Conservation (phyloP, 2,113 vertebrate genomes). For the Megalops atlanticus region DNA sequence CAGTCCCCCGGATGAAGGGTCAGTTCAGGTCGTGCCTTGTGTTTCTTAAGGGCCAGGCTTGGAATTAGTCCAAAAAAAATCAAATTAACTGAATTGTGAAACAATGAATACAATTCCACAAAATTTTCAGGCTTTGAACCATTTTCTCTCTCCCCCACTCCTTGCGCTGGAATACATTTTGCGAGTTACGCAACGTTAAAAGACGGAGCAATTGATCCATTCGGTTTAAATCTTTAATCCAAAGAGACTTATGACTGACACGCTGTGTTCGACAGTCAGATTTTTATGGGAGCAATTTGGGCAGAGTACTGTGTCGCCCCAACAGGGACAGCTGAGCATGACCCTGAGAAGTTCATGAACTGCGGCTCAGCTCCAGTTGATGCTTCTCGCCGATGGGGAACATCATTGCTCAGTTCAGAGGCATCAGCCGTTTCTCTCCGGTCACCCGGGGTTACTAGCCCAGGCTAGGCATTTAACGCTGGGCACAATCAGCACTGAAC, state of each 20-base stretch:
- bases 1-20: not conserved
- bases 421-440: not conserved
- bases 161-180: not conserved
- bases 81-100: not conserved
- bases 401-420: not conserved
- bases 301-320: not conserved
- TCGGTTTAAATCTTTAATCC: not conserved
- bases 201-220: not conserved
- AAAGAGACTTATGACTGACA: not conserved
- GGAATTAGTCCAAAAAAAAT: not conserved
- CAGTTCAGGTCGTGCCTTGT: not conserved
- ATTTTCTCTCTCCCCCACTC: not conserved
- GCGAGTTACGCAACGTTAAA: not conserved
- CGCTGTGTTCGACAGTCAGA: not conserved
- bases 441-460: not conserved
- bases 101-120: not conserved
- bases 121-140: too few relatives aligned
- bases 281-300: not conserved
- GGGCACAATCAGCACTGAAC: not conserved
- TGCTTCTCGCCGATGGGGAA: not conserved
- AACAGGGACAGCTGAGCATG: not conserved
- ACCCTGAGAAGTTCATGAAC: slow-evolving; percentile 2
- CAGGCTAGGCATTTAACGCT: not conserved
- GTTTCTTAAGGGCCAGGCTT: not conserved
- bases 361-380: not conserved